Evolutionary conservation across 2,797 vertebrate genomes (phyloP).

Genomic region (Rousettus madagascariensis): DNA sequence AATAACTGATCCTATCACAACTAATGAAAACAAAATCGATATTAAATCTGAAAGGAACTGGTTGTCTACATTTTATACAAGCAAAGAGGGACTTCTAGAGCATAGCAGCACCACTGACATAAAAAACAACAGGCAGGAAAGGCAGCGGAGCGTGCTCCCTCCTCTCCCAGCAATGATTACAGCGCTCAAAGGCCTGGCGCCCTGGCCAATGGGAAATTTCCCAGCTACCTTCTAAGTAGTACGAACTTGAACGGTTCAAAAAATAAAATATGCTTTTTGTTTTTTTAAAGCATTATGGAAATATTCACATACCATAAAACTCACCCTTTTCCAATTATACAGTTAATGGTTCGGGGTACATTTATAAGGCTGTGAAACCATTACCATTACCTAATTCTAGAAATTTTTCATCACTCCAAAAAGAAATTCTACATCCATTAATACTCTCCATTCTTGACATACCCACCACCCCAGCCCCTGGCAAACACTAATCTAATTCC

Average conservation of each 20-base stretch:
- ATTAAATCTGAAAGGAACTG: slow-evolving; percentile 4
- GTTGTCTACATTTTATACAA: background rate
- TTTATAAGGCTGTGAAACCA: background rate
- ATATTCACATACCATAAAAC: background rate
- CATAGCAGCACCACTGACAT: background rate
- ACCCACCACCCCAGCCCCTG: background rate
- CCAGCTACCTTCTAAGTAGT: background rate
- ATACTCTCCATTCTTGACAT: background rate
- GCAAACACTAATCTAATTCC: background rate
- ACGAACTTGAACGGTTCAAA: slow-evolving; percentile 8
- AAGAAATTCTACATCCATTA: background rate
- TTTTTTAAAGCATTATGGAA: slow-evolving; percentile 14
- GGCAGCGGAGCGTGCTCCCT: background rate
- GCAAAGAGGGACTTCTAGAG: background rate
- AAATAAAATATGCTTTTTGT: background rate
- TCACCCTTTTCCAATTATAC: background rate
- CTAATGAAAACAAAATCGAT: slow-evolving; percentile 35
- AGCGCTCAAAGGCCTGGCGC: background rate
- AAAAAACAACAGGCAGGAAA: background rate
- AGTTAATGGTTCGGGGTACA: background rate
- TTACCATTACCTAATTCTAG: background rate
- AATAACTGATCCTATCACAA: background rate
- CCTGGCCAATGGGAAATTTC: background rate
- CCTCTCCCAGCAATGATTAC: background rate
- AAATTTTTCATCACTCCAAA: background rate